Evolutionary conservation across 1,140 invertebrate genomes (phyloP).

Genomic region (Lasioglossum baleicum): DNA sequence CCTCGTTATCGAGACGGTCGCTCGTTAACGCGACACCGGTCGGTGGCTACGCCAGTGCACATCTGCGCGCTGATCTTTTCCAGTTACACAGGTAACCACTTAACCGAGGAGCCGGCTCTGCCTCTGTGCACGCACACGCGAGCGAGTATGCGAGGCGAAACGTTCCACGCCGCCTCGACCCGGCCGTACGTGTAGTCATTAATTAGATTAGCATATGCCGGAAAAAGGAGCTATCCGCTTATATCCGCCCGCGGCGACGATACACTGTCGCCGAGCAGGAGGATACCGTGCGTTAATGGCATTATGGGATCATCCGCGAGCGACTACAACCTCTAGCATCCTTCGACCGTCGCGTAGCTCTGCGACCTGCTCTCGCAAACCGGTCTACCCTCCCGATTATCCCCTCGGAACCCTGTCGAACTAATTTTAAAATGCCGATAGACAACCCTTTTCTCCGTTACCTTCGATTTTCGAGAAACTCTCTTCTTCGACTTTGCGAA

Average conservation of each 20-base stretch:
- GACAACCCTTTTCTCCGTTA: no score
- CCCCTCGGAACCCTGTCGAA: background rate
- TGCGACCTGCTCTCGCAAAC: slow-evolving; percentile 7
- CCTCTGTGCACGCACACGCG: background rate
- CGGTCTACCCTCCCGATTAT: background rate
- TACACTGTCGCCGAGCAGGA: slow-evolving; percentile 9
- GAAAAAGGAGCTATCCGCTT: slow-evolving; percentile 54
- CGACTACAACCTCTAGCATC: slow-evolving; percentile 7
- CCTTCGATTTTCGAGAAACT: no score
- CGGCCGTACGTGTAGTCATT: slow-evolving; percentile 33
- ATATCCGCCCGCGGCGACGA: slow-evolving; percentile 41
- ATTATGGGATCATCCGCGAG: slow-evolving; percentile 43
- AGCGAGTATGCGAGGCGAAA: background rate
- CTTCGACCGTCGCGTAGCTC: background rate
- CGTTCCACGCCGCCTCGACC: background rate
- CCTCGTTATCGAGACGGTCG: background rate
- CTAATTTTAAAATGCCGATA: background rate
- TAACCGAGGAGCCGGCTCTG: background rate
- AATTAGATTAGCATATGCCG: slow-evolving; percentile 62
- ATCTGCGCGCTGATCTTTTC: slow-evolving; percentile 29
- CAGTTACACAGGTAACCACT: slow-evolving; percentile 36
- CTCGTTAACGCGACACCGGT: background rate
- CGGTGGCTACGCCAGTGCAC: background rate
- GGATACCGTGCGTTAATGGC: slow-evolving; percentile 37
- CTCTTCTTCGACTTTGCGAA: no score